Percentiles rank a stretch among this genome's conserved stretches.
Conservation (phyloP, 2,797 vertebrate species). For the Varecia variegata region DNA sequence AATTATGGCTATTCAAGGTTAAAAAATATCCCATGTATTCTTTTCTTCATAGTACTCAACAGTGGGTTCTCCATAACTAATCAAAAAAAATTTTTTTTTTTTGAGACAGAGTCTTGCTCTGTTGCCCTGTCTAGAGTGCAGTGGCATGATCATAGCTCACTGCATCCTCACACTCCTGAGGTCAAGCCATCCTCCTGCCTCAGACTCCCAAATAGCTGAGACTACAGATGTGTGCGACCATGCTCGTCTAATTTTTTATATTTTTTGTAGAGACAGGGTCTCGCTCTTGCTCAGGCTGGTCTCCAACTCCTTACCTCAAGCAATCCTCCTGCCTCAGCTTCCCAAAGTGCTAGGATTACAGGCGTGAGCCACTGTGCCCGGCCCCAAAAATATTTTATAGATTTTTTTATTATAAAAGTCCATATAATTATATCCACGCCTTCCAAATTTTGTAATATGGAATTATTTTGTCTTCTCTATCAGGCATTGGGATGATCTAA, state of each 20-base stretch:
- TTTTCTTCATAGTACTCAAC: neutral
- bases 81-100: neutral
- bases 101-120: neutral
- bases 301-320: neutral
- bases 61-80: neutral
- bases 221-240: neutral
- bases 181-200: too few relatives aligned
- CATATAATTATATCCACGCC: neutral
- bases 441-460: neutral
- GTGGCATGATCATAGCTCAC: neutral
- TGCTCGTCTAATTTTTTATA: accelerated
- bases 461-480: neutral
- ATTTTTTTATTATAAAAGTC: neutral
- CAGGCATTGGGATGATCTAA: neutral
- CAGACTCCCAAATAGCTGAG: too few relatives aligned
- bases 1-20: neutral
- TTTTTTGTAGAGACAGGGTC: neutral
- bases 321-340: neutral
- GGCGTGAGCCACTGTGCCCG: neutral
- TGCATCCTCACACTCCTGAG: neutral
- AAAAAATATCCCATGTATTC: neutral
- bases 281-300: neutral
- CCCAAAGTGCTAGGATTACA: neutral
- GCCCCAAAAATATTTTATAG: neutral
- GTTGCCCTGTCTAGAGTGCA: neutral